These are phyloP conservation scores for Varroa destructor DNA, from an alignment of 1,140 invertebrate genomes.

Conservation along the genomic window DNA sequence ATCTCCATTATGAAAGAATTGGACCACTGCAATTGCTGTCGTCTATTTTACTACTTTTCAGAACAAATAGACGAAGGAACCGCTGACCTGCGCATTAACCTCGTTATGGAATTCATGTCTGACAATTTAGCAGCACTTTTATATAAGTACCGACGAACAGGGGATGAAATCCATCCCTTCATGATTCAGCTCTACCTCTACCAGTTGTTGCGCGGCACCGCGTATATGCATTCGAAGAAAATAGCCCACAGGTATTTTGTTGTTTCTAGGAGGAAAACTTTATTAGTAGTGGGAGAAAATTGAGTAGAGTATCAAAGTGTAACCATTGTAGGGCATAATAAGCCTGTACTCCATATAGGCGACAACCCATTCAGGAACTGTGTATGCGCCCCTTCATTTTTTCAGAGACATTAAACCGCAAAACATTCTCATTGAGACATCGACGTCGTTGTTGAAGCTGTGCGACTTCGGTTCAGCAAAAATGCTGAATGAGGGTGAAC, in stretches of 20 bases:
- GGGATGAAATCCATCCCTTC: not conserved
- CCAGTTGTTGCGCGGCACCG: slow-evolving; percentile 94
- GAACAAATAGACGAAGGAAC: not conserved
- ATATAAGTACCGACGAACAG: not conserved
- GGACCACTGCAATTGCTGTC: slow-evolving; percentile 4
- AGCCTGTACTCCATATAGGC: too few relatives aligned
- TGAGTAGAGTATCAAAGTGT: not conserved
- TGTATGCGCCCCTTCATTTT: not conserved
- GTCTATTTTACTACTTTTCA: slow-evolving; percentile 6
- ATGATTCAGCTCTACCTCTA: slow-evolving; percentile 75
- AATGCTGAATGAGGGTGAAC: slow-evolving; percentile 59
- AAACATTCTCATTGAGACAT: slow-evolving; percentile 87
- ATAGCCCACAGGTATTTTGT: slow-evolving; percentile 64
- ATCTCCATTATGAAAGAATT: slow-evolving; percentile 1
- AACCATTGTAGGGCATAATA: not conserved
- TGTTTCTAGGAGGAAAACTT: not conserved
- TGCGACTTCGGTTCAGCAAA: slow-evolving; percentile 74
- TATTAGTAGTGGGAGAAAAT: not conserved
- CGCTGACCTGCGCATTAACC: slow-evolving; percentile 6
- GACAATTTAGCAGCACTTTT: not conserved
- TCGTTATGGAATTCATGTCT: not conserved
- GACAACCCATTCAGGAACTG: too few relatives aligned
- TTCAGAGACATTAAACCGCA: slow-evolving; percentile 92
- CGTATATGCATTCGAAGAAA: slow-evolving; percentile 93
- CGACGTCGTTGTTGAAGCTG: slow-evolving; percentile 87